phyloP scores from a whole-genome alignment of 2,797 vertebrate species.

The Anomalospiza imberbis region DNA sequence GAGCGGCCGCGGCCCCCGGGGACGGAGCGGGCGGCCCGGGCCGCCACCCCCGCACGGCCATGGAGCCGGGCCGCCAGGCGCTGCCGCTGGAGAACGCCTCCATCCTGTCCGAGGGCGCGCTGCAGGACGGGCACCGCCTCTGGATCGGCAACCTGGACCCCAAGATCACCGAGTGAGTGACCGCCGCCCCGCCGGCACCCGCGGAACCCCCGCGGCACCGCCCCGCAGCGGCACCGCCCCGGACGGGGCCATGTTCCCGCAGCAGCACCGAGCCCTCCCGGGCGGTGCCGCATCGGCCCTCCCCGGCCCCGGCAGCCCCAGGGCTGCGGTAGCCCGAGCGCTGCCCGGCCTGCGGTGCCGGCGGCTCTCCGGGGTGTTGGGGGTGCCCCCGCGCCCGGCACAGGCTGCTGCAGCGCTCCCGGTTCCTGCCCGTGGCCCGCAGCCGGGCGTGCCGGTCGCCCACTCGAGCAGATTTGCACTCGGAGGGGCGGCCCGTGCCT shows the following conservation, averaged over 20 bases:
- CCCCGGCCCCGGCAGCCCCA: too few species aligned
- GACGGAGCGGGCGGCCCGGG: too few species aligned
- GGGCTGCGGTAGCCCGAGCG: too few species aligned
- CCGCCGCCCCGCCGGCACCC: not conserved
- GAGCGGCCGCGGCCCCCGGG: not conserved
- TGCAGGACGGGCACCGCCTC: conserved; percentile 93
- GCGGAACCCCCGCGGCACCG: not conserved
- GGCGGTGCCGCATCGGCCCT: accelerated
- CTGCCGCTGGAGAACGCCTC: conserved; percentile 91
- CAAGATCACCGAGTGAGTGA: conserved; percentile 96
- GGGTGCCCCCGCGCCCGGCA: not conserved
- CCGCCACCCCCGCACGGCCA: conserved; percentile 49
- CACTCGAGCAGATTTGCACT: too few species aligned
- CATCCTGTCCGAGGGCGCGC: conserved; percentile 89
- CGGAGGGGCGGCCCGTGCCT: not conserved
- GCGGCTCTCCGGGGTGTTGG: not conserved
- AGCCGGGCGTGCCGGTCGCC: too few species aligned
- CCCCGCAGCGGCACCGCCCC: not conserved
- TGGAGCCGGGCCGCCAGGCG: conserved; percentile 87
- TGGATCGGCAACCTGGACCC: conserved; percentile 98
- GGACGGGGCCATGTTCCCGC: too few species aligned
- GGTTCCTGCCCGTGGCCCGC: not conserved
- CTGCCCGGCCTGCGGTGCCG: not conserved
- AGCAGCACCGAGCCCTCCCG: accelerated
- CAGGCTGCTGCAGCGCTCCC: too few species aligned